These are phyloP conservation scores for Pollenia labialis DNA, from an alignment of 2,888 invertebrate genomes.

Conservation along the genomic window DNA sequence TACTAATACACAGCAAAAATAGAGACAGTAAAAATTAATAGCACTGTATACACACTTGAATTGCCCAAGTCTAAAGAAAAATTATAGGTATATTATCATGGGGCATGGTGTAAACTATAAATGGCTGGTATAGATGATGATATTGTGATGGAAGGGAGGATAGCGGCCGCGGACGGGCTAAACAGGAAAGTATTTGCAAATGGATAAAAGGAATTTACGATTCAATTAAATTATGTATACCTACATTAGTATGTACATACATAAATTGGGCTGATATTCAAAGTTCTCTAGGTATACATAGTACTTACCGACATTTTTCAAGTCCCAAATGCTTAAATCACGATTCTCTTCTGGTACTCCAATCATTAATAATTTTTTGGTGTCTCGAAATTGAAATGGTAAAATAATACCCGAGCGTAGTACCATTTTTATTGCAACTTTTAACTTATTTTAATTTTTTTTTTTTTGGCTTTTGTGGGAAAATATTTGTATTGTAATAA, in stretches of 20 bases:
- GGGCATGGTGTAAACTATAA: conserved; percentile 37
- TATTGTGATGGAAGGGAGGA: neutral
- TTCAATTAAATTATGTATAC: neutral
- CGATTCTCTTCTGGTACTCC: conserved; percentile 79
- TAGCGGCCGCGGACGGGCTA: neutral
- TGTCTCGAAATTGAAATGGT: conserved; percentile 82
- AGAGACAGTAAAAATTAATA: conserved; percentile 69
- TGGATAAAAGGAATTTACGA: conserved; percentile 15
- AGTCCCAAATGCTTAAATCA: conserved; percentile 81
- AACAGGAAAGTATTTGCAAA: conserved; percentile 25
- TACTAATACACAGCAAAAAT: conserved; percentile 60
- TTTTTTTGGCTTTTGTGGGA: conserved; percentile 26
- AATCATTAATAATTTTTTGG: conserved; percentile 81
- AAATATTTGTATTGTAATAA: conserved; percentile 41
- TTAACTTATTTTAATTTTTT: conserved; percentile 3
- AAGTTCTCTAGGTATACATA: neutral
- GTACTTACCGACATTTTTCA: conserved; percentile 81
- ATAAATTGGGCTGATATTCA: neutral
- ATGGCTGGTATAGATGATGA: conserved; percentile 4
- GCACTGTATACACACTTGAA: conserved; percentile 72
- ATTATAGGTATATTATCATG: conserved; percentile 23
- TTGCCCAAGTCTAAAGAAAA: conserved; percentile 56
- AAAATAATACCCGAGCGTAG: conserved; percentile 81
- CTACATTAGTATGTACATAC: neutral
- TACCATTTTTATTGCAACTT: conserved; percentile 78